phyloP scores from a whole-genome alignment of 2,797 vertebrate species.

The Phalanger gymnotis region DNA sequence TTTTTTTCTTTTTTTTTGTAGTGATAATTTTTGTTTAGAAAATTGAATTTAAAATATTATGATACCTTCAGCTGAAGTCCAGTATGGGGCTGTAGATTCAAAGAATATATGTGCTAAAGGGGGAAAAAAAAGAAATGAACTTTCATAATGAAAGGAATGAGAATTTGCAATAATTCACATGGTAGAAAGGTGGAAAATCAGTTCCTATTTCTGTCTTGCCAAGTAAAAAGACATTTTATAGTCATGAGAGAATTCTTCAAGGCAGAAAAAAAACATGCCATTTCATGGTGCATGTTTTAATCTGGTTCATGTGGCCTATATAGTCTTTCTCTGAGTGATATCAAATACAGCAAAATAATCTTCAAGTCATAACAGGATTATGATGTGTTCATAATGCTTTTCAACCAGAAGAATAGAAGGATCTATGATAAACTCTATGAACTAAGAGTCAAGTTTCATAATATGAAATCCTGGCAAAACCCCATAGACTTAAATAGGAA shows the following conservation, averaged over 20 bases:
- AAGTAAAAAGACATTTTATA: not conserved
- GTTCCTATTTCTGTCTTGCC: accelerated
- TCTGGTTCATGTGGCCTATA: not conserved
- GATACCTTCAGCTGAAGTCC: conserved; percentile 53
- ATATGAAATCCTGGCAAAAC: not conserved
- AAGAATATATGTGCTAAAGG: not conserved
- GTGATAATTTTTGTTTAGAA: not conserved
- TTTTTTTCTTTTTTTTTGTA: not conserved
- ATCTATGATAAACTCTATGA: conserved; percentile 1
- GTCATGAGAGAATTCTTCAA: not conserved
- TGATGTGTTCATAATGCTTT: not conserved
- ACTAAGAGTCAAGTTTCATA: not conserved
- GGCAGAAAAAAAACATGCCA: not conserved
- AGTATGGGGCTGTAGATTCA: not conserved
- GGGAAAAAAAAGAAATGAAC: not conserved
- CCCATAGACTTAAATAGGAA: conserved; percentile 27
- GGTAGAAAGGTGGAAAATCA: accelerated
- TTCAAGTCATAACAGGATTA: not conserved
- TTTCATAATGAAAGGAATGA: conserved; percentile 48
- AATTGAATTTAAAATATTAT: conserved; percentile 40
- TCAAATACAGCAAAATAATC: conserved; percentile 32
- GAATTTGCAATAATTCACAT: not conserved
- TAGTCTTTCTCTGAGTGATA: conserved; percentile 4
- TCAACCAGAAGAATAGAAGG: not conserved
- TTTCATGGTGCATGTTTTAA: not conserved